Base-by-base conservation (phyloP, 2,113 vertebrate species). In the Sylvietta virens region DNA sequence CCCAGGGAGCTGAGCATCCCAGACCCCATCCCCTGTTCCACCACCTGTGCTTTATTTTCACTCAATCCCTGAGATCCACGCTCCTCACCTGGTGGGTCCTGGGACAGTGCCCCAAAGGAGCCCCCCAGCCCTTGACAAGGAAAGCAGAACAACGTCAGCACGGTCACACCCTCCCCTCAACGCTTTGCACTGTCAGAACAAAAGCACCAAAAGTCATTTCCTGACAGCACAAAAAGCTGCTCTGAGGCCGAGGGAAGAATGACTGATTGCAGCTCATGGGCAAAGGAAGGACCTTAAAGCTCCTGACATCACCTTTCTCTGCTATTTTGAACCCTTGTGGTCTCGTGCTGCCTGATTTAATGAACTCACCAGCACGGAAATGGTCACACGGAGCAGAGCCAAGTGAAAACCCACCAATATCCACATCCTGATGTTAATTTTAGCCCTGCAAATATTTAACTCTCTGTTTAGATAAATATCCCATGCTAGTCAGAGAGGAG, bases 31-130 rank as follows among this genome's bases (percentile, higher is more conserved):
- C 3, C 1, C 3, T 14, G 35, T 9, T 22, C 44, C 71, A 8
- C 22, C 23, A 6, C 11, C 31, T 23, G 37, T 6, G 48, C 1
- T 7, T 31, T 12, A n/a, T 61, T 42, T 15, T 19, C 4, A 3
- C 12, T 11, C 4, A 18, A 37, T 5, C 35, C 65, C 6, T 1
- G 9, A 61, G 56, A 39, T 40, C 54, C 56, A 2, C 0, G 0
- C 44, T 66, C 30, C 74, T 65, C 51, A 3, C 6, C 50, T 0
- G 24, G 7, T 4, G 28, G 19, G 14, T 30, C 2, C 12, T 3
- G 4, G 28, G 18, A 48, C 23, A 47, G 58, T 81, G 45, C 54
- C 69, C 45, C 81, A 13, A 0, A 56, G 48, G 35, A 39, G 51
- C 40, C n/a, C 9, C 73, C 19, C 23, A 8, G 50, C 65, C 47